phyloP scores from a whole-genome alignment of 2,888 invertebrate genomes.

The Trachelus tabidus region DNA sequence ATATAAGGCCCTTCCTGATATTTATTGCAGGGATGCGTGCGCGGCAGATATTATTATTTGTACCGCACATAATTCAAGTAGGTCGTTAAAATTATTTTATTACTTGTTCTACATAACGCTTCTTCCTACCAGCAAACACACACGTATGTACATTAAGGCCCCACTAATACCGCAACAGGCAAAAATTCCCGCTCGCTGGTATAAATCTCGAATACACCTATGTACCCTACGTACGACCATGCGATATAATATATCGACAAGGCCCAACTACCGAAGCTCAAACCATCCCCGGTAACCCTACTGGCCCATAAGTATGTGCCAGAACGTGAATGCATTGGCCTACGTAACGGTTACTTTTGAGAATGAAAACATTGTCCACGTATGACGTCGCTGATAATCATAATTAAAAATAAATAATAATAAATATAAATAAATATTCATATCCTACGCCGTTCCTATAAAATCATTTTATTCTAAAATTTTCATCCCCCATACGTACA shows the following conservation, averaged over 20 bases:
- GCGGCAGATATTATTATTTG: slow-evolving; percentile 59
- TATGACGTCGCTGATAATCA: too few species aligned
- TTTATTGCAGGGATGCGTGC: slow-evolving; percentile 60
- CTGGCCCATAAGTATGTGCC: neutral
- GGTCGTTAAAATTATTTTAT: slow-evolving; percentile 63
- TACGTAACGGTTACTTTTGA: neutral
- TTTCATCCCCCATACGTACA: too few species aligned
- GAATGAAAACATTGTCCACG: neutral
- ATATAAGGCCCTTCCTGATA: slow-evolving; percentile 35
- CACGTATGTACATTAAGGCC: too few species aligned
- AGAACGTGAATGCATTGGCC: neutral
- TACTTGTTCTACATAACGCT: slow-evolving; percentile 52
- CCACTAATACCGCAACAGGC: too few species aligned
- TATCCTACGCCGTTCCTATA: too few species aligned
- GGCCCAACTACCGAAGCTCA: too few species aligned
- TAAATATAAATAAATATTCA: too few species aligned
- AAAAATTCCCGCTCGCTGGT: too few species aligned
- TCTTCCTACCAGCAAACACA: neutral
- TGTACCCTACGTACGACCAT: neutral
- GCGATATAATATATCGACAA: too few species aligned
- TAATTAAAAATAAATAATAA: too few species aligned
- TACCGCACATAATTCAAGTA: slow-evolving; percentile 61
- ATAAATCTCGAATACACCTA: neutral
- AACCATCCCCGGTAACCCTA: too few species aligned
- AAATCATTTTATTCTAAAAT: too few species aligned